Base-by-base conservation (phyloP, 2,888 invertebrate genomes). In the Meghimatium bilineatum region DNA sequence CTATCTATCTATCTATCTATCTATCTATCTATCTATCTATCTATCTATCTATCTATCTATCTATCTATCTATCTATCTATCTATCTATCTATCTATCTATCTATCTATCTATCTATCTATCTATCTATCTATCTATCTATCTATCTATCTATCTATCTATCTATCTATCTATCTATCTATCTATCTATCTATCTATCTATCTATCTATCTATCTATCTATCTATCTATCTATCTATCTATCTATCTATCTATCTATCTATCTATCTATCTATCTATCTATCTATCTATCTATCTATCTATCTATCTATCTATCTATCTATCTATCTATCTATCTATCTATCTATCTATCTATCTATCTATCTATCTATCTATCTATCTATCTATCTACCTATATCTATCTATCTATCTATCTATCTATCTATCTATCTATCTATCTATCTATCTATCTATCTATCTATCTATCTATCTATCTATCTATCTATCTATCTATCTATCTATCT, bases 211-310 rank as follows among this genome's bases (percentile, higher is more conserved):
- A 3, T 38, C 26, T 36, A 3, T 71, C 36, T 38, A 1, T 14
- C 71, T 71, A 34, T 38, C 38, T 20, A 3, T 14, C 20, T 34
- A 3, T 32, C 1, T 20, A 10, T 8, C 67, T 67, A 8, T 71
- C 38, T 67, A 14, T 34, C 26, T 26, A 3, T 38, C 10, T 34
- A 3, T 38, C 20, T 71, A 3, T 34, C 71, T 74, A 74, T 49
- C 80, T 79, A 36, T 75, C 69, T 63, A 32, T 71, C 72, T 75
- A 23, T 77, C 77, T 77, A 26, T 77, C 82, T 77, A 34, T 83
- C 75, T 77, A 49, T 83, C 83, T 83, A 44, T 83, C 83, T 83
- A 44, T 76, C 80, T 79, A 44, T 79, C 75, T 76, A 20, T 76
- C 71, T 75, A 23, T 77, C 77, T 77, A 26, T 77, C 82, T 77